A percentile compares a stretch with the other conserved stretches of the same genome.
phyloP scores from a whole-genome alignment of 1,140 invertebrate genomes.

The Calephelis virginiensis region DNA sequence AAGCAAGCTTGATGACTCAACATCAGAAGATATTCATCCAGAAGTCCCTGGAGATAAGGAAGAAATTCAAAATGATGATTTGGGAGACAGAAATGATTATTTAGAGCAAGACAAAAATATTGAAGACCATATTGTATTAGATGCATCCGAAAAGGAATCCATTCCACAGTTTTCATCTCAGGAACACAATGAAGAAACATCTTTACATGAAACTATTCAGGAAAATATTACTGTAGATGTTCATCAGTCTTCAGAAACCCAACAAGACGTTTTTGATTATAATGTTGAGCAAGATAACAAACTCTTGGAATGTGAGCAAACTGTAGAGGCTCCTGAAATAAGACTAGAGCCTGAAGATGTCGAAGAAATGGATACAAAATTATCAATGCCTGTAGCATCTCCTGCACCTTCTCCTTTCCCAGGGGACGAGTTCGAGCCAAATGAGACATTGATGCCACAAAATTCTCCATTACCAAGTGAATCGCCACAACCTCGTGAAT shows the following conservation, averaged over 20 bases:
- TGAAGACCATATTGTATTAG: constrained; percentile 23
- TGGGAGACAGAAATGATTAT: constrained; percentile 38
- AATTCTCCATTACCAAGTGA: constrained; percentile 34
- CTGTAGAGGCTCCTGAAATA: constrained; percentile 37
- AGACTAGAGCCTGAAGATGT: constrained; percentile 36
- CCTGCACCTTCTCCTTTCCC: constrained; percentile 3
- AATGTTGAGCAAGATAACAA: constrained; percentile 24
- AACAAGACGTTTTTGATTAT: constrained; percentile 27
- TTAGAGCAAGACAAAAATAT: constrained; percentile 26
- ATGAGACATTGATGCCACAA: not conserved
- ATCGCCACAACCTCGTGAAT: constrained; percentile 33
- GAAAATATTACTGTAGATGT: constrained; percentile 49
- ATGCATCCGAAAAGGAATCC: not conserved
- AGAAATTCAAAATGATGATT: constrained; percentile 31
- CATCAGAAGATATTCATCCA: constrained; percentile 36
- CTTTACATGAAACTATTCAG: constrained; percentile 31
- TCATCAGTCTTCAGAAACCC: constrained; percentile 41
- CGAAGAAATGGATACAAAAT: constrained; percentile 21
- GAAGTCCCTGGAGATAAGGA: constrained; percentile 31
- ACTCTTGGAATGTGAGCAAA: constrained; percentile 12
- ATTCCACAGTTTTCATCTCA: not conserved
- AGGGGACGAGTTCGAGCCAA: not conserved
- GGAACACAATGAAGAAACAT: constrained; percentile 28
- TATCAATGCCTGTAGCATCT: constrained; percentile 23
- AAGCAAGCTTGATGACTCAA: constrained; percentile 50